phyloP scores from a whole-genome alignment of 2,797 vertebrate genomes.

The Pelobates cultripes region DNA sequence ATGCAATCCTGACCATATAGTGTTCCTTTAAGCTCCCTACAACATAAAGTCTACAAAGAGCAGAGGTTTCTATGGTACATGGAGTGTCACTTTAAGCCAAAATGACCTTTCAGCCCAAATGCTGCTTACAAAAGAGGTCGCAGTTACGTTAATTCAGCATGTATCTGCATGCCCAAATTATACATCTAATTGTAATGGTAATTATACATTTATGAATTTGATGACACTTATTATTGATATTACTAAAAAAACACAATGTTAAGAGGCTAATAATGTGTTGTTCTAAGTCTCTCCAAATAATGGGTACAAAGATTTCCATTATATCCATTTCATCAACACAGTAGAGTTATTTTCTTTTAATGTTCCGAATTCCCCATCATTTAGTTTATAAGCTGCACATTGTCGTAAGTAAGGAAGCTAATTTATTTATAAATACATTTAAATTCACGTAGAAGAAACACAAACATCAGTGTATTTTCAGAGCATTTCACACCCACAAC shows the following conservation, averaged over 20 bases:
- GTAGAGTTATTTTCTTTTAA: background rate
- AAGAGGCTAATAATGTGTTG: background rate
- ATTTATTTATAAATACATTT: background rate
- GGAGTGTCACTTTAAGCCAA: background rate
- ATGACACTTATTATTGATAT: background rate
- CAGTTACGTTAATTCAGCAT: background rate
- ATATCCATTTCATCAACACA: background rate
- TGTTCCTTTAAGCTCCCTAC: no score
- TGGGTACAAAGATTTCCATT: conserved; percentile 23
- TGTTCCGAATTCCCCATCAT: conserved; percentile 18
- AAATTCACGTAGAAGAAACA: background rate
- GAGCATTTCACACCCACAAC: background rate
- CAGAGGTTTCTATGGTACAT: no score
- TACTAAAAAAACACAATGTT: conserved; percentile 13
- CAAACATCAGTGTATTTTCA: background rate
- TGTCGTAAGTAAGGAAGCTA: background rate
- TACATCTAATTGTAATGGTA: conserved; percentile 5
- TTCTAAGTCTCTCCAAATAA: background rate
- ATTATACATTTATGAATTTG: conserved; percentile 16
- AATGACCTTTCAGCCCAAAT: background rate
- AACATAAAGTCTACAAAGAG: no score
- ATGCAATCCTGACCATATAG: no score
- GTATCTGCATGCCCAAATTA: conserved; percentile 9
- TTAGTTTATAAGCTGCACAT: conserved; percentile 1
- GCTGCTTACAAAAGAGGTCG: background rate